phyloP scores from a whole-genome alignment of 2,113 vertebrate species.

The Donacobius atricapilla region DNA sequence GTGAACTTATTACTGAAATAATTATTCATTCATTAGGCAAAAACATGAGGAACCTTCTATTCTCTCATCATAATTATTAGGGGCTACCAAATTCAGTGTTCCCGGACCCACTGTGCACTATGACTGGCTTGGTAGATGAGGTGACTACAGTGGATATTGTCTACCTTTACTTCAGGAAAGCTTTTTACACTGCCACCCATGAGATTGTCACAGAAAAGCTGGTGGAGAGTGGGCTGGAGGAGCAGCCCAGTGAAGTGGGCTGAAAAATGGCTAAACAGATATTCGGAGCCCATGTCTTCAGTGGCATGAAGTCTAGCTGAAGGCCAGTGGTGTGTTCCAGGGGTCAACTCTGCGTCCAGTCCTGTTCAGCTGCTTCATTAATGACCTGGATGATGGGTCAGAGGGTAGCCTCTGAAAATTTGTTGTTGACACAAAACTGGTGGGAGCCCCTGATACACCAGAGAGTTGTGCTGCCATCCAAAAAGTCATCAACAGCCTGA shows the following conservation, averaged over 20 bases:
- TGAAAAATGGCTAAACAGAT: not conserved
- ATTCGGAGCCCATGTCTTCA: not conserved
- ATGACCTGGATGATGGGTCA: not conserved
- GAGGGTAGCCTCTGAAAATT: not conserved
- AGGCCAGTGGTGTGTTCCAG: not conserved
- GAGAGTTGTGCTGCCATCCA: not conserved
- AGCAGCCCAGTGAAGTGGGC: not conserved
- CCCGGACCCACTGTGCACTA: not conserved
- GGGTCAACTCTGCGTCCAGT: not conserved
- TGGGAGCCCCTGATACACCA: not conserved
- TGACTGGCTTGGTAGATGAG: not conserved
- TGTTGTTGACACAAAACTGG: not conserved
- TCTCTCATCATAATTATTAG: not conserved
- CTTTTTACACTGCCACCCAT: not conserved
- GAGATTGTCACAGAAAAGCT: not conserved
- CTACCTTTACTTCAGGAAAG: not conserved
- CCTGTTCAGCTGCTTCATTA: not conserved
- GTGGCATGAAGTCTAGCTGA: not conserved
- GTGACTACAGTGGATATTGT: not conserved
- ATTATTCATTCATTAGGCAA: not conserved
- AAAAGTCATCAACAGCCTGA: not conserved
- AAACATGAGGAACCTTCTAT: not conserved
- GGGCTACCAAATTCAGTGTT: not conserved
- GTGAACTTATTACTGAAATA: not conserved
- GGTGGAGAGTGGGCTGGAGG: not conserved